phyloP scores from a whole-genome alignment of 2,797 vertebrate species.

The Propithecus perrieri region DNA sequence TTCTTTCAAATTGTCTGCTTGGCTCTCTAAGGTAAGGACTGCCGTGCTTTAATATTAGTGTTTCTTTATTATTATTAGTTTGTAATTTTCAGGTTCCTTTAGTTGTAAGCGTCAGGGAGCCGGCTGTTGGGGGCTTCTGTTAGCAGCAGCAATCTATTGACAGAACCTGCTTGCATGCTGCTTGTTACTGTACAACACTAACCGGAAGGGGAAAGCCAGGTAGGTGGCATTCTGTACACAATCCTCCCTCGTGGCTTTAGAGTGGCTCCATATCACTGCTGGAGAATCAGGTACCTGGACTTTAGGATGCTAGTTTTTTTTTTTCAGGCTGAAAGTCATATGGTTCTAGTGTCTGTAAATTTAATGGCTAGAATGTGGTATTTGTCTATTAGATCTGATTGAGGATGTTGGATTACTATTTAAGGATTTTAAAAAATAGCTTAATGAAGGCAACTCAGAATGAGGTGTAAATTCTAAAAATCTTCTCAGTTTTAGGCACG shows the following conservation, averaged over 20 bases:
- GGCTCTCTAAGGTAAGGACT: background rate
- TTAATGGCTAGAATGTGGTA: background rate
- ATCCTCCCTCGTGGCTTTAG: background rate
- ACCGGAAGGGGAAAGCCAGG: background rate
- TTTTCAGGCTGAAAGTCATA: background rate
- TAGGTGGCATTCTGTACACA: background rate
- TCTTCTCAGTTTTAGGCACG: accelerated
- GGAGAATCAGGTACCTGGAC: background rate
- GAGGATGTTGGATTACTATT: background rate
- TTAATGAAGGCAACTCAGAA: background rate
- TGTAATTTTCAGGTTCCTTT: conserved; percentile 26
- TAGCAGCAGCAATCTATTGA: background rate
- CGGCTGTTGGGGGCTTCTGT: background rate
- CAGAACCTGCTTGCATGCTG: background rate
- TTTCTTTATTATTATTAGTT: conserved; percentile 33
- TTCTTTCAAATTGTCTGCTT: background rate
- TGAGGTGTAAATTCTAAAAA: background rate
- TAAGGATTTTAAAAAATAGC: background rate
- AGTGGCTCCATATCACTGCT: background rate
- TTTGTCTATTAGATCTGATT: background rate
- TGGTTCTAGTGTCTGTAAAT: background rate
- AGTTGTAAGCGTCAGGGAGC: background rate
- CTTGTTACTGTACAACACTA: background rate
- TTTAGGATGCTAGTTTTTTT: background rate
- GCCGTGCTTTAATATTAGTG: background rate